These are phyloP conservation scores for Dissostichus mawsoni DNA, from an alignment of 2,113 vertebrate genomes.

Conservation along the genomic window DNA sequence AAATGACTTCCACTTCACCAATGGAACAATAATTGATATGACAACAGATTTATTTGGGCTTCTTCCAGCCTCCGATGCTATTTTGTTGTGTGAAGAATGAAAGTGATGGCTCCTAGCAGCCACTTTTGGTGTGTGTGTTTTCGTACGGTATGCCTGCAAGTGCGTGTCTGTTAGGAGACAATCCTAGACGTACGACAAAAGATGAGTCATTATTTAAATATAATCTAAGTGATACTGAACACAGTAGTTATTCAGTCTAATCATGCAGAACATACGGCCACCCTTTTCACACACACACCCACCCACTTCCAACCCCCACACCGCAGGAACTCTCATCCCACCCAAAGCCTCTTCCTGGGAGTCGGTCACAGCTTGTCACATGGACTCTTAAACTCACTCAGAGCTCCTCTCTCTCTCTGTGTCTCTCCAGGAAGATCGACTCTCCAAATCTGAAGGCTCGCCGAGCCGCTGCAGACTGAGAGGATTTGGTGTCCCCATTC, in stretches of 20 bases:
- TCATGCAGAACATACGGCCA: slow-evolving; percentile 15
- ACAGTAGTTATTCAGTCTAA: slow-evolving; percentile 16
- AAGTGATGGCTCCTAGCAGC: slow-evolving; percentile 33
- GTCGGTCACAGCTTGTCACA: slow-evolving; percentile 72
- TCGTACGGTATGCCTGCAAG: neutral
- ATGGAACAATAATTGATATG: slow-evolving; percentile 84
- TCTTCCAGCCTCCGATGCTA: slow-evolving; percentile 53
- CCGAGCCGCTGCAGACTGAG: slow-evolving; percentile 69
- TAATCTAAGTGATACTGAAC: slow-evolving; percentile 34
- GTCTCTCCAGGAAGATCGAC: slow-evolving; percentile 63
- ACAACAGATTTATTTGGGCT: slow-evolving; percentile 83
- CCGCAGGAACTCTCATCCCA: slow-evolving; percentile 50
- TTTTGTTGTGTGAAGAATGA: slow-evolving; percentile 54
- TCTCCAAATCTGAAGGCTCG: slow-evolving; percentile 76
- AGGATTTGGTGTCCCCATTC: slow-evolving; percentile 84
- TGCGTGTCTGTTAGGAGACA: slow-evolving; percentile 23
- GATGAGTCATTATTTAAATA: slow-evolving; percentile 27
- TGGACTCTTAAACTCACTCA: slow-evolving; percentile 68
- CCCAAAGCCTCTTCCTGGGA: slow-evolving; percentile 67
- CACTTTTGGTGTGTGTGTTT: slow-evolving; percentile 12
- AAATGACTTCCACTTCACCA: slow-evolving; percentile 81
- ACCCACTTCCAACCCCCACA: slow-evolving; percentile 10
- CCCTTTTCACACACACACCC: neutral
- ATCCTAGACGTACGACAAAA: slow-evolving; percentile 9
- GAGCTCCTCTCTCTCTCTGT: slow-evolving; percentile 30